Evolutionary conservation across 2,888 invertebrate genomes (phyloP), one percentile per base, ranked within the genome.

Genomic region (Eulithis testata): DNA sequence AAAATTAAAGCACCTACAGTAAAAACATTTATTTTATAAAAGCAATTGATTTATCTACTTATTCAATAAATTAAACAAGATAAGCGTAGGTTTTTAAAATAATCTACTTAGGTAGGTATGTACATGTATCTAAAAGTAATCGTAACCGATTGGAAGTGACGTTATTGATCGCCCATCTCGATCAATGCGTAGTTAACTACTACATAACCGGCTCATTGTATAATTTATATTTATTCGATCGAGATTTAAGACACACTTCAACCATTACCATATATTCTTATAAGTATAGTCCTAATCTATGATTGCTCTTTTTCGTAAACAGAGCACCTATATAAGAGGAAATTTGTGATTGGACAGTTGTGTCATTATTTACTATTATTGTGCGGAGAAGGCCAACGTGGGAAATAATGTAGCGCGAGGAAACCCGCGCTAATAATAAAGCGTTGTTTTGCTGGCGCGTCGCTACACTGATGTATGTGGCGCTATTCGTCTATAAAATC

Each of bases 261-360:
- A 76, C 74, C 73, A 73, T 77, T 69, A 70, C 70, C 53, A 71
- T 53, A 63, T 69, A 71, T 53, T 37, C 70, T 80, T 81, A 74
- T 73, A 69, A 5, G 6, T 31, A 4, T 76, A 73, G 31, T 14
- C 53, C 74, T 84, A 82, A 72, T 74, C 80, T 82, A 84, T 72
- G 78, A 85, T 85, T 84, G 85, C 84, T 86, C 69, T 73, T 78
- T 76, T 74, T 75, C 74, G 75, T 82, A 74, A 72, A 79, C 78
- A 77, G 88, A 86, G 87, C 87, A 83, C 85, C 85, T 86, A 88
- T 81, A 75, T 79, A 79, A 71, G 81, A 81, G 70, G 76, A 79
- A 78, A 78, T 76, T 79, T 80, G 77, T 77, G 76, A 72, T 79
- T 77, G 82, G 83, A 84, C 81, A 86, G 81, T 78, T 71, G 72